Conservation (phyloP, 2,797 vertebrate genomes). For the Sebastes taczanowskii region DNA sequence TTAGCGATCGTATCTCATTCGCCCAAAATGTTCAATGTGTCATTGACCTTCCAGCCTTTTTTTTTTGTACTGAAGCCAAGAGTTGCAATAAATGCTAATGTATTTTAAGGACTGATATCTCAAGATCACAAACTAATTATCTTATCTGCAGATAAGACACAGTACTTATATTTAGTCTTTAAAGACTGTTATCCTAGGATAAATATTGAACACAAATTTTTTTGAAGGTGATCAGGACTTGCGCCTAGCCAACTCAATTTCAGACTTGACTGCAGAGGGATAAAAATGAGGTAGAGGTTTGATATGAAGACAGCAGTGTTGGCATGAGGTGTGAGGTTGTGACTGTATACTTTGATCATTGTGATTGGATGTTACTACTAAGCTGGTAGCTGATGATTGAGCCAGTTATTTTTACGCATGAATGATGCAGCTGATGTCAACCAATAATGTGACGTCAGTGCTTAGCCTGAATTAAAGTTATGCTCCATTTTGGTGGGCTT, state of each 20-base stretch:
- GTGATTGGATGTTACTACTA: background rate
- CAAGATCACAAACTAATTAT: background rate
- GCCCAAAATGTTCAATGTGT: background rate
- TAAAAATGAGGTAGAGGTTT: background rate
- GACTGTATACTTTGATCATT: background rate
- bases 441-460: background rate
- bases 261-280: background rate
- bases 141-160: background rate
- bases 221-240: background rate
- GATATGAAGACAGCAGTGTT: background rate
- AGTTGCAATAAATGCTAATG: slow-evolving; percentile 1
- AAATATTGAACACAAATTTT: background rate
- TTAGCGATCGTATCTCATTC: background rate
- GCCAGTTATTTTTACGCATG: background rate
- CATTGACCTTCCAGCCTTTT: background rate
- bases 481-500: background rate
- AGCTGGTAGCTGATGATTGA: background rate
- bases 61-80: background rate
- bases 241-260: background rate
- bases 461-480: background rate
- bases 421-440: background rate
- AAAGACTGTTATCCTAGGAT: background rate
- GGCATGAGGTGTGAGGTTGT: background rate
- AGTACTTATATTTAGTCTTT: background rate
- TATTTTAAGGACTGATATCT: background rate